Conservation (phyloP, 2,113 vertebrate genomes). For the Anguilla rostrata region DNA sequence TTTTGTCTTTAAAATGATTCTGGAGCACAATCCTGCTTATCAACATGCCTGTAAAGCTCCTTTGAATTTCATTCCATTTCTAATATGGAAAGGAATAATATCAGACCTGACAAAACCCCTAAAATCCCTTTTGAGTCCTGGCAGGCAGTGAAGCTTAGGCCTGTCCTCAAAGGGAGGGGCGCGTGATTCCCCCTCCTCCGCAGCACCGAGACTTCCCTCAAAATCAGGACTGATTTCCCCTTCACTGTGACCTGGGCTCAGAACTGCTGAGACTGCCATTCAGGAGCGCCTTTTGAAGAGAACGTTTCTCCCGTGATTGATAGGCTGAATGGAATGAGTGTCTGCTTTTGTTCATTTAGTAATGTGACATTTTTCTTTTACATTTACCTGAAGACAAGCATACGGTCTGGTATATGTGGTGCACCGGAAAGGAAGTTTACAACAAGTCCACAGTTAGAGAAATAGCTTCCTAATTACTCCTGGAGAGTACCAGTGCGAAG, state of each 20-base stretch:
- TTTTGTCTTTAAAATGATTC: not conserved
- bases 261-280: conserved; percentile 68
- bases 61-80: not conserved
- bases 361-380: not conserved
- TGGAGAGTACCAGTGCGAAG: no score
- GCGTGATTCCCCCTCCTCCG: not conserved
- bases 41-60: not conserved
- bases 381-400: no score
- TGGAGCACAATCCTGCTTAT: not conserved
- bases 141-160: not conserved
- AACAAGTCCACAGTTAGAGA: no score
- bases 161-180: not conserved
- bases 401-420: no score
- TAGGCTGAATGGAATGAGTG: conserved; percentile 65
- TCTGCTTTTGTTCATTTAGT: not conserved
- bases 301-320: conserved; percentile 72
- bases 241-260: conserved; percentile 70
- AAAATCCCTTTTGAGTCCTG: not conserved
- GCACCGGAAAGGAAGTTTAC: no score
- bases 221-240: conserved; percentile 57
- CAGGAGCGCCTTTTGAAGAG: conserved; percentile 64
- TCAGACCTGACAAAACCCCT: not conserved
- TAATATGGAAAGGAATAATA: no score
- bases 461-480: no score
- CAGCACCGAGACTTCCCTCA: conserved; percentile 5